A percentile compares a stretch with the other conserved stretches of the same genome.
Evolutionary conservation across 2,888 invertebrate species (phyloP).

Genomic region (Eristalinus aeneus): DNA sequence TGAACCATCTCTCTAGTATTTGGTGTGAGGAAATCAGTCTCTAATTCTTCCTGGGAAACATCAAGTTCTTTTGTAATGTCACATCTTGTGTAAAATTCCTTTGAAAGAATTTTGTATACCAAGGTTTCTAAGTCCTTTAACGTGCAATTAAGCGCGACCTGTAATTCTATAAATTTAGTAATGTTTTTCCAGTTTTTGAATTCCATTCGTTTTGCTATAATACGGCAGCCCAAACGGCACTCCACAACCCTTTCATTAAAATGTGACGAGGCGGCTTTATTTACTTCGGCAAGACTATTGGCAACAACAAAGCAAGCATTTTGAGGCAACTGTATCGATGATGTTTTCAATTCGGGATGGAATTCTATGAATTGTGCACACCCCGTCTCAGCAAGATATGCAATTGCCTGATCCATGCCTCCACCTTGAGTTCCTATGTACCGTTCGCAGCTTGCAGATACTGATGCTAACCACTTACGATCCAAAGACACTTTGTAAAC

Average conservation of each 20-base stretch:
- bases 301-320: constrained; percentile 95
- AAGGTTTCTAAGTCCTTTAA: constrained; percentile 87
- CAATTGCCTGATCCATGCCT: constrained; percentile 99
- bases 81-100: constrained; percentile 85
- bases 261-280: constrained; percentile 96
- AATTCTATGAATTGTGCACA: constrained; percentile 96
- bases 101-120: constrained; percentile 84
- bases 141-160: constrained; percentile 84
- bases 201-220: constrained; percentile 85
- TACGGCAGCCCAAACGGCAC: constrained; percentile 93
- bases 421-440: constrained; percentile 99
- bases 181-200: constrained; percentile 85
- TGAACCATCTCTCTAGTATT: constrained; percentile 84
- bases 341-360: constrained; percentile 88
- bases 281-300: constrained; percentile 92
- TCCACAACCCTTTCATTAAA: constrained; percentile 97
- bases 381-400: constrained; percentile 92
- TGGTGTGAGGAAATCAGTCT: constrained; percentile 84
- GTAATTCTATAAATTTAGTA: constrained; percentile 88
- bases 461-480: constrained; percentile 87
- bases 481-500: constrained; percentile 75
- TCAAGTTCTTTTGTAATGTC: constrained; percentile 86
- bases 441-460: constrained; percentile 94
- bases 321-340: constrained; percentile 89
- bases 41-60: constrained; percentile 83